Conservation (phyloP, 2,113 vertebrate genomes). For the Poicephalus meyeri region DNA sequence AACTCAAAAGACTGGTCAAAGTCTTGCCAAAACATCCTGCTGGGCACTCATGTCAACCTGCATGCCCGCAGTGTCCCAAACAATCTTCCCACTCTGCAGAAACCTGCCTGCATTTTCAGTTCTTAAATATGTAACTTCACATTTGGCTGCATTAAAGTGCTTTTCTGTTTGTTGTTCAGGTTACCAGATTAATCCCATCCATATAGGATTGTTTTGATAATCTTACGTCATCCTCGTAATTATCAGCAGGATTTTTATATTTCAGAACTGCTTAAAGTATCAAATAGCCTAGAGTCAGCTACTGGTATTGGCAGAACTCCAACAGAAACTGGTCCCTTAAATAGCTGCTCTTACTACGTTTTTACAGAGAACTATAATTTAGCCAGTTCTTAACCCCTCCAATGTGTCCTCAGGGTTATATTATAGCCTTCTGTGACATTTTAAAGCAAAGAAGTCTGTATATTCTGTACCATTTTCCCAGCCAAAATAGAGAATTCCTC, state of each 20-base stretch:
- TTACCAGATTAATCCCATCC: neutral
- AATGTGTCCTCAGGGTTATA: neutral
- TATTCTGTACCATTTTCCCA: neutral
- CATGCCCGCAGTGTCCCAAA: neutral
- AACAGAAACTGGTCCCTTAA: neutral
- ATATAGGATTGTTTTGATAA: neutral
- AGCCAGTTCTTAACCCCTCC: neutral
- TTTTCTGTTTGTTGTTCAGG: neutral
- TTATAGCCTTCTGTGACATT: neutral
- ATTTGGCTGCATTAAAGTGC: neutral
- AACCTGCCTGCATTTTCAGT: neutral
- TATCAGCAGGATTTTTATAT: neutral
- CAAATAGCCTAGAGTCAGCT: neutral
- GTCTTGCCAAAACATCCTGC: neutral
- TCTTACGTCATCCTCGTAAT: neutral
- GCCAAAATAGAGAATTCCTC: neutral
- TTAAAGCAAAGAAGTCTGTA: neutral
- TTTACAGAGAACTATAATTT: neutral
- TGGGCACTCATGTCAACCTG: neutral
- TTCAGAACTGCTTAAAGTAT: neutral
- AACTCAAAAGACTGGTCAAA: neutral
- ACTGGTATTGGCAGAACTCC: neutral
- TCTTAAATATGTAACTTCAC: neutral
- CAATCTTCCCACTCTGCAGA: neutral
- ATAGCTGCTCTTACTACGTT: neutral